These are phyloP conservation scores for Acipenser ruthenus DNA, from an alignment of 2,797 vertebrate species.

Conservation along the genomic window DNA sequence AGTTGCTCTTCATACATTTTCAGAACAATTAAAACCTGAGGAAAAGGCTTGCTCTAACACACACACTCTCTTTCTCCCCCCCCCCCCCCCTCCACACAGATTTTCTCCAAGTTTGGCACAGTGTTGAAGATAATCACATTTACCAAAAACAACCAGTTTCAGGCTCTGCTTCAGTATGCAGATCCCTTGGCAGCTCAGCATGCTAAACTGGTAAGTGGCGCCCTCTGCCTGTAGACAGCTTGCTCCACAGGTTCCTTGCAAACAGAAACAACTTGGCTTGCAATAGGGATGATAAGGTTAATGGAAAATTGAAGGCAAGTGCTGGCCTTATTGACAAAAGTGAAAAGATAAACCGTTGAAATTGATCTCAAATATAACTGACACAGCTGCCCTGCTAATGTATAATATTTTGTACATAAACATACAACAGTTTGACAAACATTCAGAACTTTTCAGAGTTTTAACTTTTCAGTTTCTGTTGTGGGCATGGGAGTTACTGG, in stretches of 20 bases:
- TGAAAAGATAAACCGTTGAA: too few relatives aligned
- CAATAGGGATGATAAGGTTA: too few relatives aligned
- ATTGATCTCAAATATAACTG: too few relatives aligned
- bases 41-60: neutral
- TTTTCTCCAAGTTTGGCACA: slow-evolving; percentile 91
- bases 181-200: slow-evolving; percentile 82
- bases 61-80: too few relatives aligned
- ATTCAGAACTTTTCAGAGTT: neutral
- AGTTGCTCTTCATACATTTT: too few relatives aligned
- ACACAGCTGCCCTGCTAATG: too few relatives aligned
- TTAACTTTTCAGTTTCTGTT: neutral
- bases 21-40: neutral
- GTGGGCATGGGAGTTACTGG: neutral
- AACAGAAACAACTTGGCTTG: too few relatives aligned
- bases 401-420: too few relatives aligned
- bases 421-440: too few relatives aligned
- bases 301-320: too few relatives aligned
- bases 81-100: slow-evolving; percentile 49
- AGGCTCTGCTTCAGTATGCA: slow-evolving; percentile 82
- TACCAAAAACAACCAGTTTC: slow-evolving; percentile 95
- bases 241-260: too few relatives aligned
- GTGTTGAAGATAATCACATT: slow-evolving; percentile 93
- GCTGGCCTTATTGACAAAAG: too few relatives aligned
- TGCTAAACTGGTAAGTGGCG: slow-evolving; percentile 79
- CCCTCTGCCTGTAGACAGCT: slow-evolving; percentile 15